These are phyloP conservation scores for Noctua janthe DNA, from an alignment of 2,888 invertebrate genomes.

Conservation along the genomic window DNA sequence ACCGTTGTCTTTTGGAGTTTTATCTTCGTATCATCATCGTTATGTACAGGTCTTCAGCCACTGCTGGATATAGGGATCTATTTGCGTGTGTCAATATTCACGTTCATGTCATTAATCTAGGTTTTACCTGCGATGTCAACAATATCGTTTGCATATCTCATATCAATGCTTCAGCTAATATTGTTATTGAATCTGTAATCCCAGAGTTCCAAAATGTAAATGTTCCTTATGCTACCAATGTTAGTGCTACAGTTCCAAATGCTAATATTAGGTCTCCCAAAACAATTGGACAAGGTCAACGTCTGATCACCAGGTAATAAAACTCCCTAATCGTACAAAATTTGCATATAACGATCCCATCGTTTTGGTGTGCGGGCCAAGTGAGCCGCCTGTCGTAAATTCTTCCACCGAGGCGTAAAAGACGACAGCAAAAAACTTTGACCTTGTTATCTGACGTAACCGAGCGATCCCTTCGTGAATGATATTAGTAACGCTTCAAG, in stretches of 20 bases:
- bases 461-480: conserved; percentile 68
- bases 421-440: conserved; percentile 59
- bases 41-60: neutral
- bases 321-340: conserved; percentile 36
- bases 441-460: conserved; percentile 72
- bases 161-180: neutral
- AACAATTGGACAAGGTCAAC: conserved; percentile 19
- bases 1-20: conserved; percentile 7
- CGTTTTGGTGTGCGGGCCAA: conserved; percentile 38
- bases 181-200: neutral
- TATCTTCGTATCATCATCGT: neutral
- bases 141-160: neutral
- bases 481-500: conserved; percentile 70
- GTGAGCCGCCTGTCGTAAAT: conserved; percentile 48
- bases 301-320: conserved; percentile 25
- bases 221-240: neutral
- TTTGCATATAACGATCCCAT: conserved; percentile 42
- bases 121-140: neutral
- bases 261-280: conserved; percentile 3
- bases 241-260: neutral
- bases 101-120: neutral
- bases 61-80: neutral
- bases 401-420: conserved; percentile 47
- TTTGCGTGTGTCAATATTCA: neutral
- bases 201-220: neutral